Base-by-base conservation (phyloP, 1,140 invertebrate genomes). In the Campoletis sonorensis region DNA sequence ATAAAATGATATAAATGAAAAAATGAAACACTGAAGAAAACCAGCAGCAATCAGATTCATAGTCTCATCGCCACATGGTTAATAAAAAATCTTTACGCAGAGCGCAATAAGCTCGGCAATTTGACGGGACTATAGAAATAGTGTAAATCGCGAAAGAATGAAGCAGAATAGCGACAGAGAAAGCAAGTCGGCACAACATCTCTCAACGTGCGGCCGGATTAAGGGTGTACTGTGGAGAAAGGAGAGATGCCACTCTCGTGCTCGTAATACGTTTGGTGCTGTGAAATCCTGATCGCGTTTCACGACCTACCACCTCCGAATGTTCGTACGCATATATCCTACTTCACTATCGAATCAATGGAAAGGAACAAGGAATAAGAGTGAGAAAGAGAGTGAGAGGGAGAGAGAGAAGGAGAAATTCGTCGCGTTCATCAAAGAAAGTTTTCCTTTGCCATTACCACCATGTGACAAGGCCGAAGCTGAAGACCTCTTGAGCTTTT, bases 261-360 rank as follows among this genome's bases (percentile, higher is more conserved):
- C 18, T 77, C 73, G 54, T 77, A 33, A 61, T 26, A 61, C 64
- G n/a, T n/a, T n/a, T n/a, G 49, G 82, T 73, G 79, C 76, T 30
- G 79, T 30, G 79, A 87, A 86, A 88, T 88, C 86, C 86, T 89
- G 89, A 90, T 90, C 89, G 89, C 83, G 87, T 90, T 90, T 90
- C 87, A 90, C 89, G 89, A 87, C 84, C 89, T 90, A 86, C 88
- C 89, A 90, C 89, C 89, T 90, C 83, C 87, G 85, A 90, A 90
- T 89, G 85, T 83, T 80, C 72, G 81, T 80, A 49, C 76, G 76
- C 61, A 15, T 45, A 61, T 23, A 78, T 61, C 33, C 30, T 45
- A 23, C 30, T 23, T 26, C 21, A 33, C 78, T 72, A 79, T 79
- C 78, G 68, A 71, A 71, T 26, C 78, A 73, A 58, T 15, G 51